Base-by-base conservation (phyloP, 2,113 vertebrate genomes). In the Scartelaos histophorus region DNA sequence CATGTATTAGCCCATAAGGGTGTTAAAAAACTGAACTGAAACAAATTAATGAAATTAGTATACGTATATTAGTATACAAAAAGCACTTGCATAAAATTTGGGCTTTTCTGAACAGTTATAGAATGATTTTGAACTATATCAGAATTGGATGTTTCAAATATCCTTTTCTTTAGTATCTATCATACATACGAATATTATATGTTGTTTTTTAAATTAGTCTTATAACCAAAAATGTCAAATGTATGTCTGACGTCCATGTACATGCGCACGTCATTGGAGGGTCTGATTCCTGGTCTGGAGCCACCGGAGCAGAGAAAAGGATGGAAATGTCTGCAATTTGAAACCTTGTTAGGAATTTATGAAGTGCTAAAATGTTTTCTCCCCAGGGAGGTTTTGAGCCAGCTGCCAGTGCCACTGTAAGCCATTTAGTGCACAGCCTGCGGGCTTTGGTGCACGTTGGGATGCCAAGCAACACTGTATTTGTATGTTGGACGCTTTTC, bases 291-390 rank as follows among this genome's bases (percentile, higher is more conserved):
- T 72, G 70, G 75, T 78, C 70, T 66, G 91, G 82, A 88, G 87
- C 90, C 90, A 91, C 88, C 88, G 84, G 92, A 94, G 92, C 93
- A 86, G 86, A 93, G 93, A 94, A 91, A 87, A 85, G 93, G 93
- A 81, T 88, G 93, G 93, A 95, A 95, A 94, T 83, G 47, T 92
- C 93, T 92, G 94, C 94, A 94, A 96, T 98, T 95, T 95, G 95
- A 97, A 95, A 97, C 95, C 96, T 97, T 96, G 95, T 98, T 97
- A 97, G 95, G 95, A 97, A 97, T 98, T 96, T 96, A 98, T 97
- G 95, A 97, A 97, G 96, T 96, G 95, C 95, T 99, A 96, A 99
- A 97, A 96, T 96, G 95, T 94, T 96, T 94, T 92, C 91, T 95
- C 96, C 95, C 95, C 92, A 88, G 95, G 92, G 96, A 95, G 92